Percentiles rank a stretch among this genome's conserved stretches.
Evolutionary conservation across 2,797 vertebrate genomes (phyloP).

Genomic region (Lindbergichthys nudifrons): DNA sequence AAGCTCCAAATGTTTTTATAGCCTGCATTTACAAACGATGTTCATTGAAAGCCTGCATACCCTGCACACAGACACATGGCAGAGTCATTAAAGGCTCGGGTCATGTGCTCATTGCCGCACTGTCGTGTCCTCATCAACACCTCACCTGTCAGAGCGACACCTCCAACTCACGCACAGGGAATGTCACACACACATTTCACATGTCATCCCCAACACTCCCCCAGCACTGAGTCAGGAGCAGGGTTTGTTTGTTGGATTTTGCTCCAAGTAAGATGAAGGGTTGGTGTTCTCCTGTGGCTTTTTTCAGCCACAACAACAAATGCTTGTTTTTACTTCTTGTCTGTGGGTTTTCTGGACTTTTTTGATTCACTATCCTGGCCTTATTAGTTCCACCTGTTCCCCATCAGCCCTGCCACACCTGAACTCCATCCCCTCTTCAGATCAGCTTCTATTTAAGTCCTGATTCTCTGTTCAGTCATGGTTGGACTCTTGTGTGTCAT

Average conservation of each 20-base stretch:
- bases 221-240: not conserved
- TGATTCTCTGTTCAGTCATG: no score
- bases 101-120: slow-evolving; percentile 79
- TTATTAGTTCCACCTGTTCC: no score
- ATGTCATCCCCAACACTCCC: slow-evolving; percentile 6
- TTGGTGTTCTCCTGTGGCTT: not conserved
- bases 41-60: not conserved
- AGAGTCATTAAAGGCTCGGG: slow-evolving; percentile 76
- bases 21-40: not conserved
- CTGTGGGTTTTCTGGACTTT: no score
- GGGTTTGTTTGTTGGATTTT: not conserved
- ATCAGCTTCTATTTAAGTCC: no score
- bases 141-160: slow-evolving; percentile 40
- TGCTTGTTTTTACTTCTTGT: no score
- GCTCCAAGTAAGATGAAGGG: not conserved
- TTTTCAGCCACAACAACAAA: no score
- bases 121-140: slow-evolving; percentile 72
- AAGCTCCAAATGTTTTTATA: no score
- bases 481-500: no score
- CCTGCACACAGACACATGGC: not conserved
- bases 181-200: not conserved
- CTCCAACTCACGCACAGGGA: not conserved
- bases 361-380: no score
- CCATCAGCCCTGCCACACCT: no score
- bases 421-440: no score